Evolutionary conservation across 1,140 invertebrate genomes (phyloP), one percentile per base, ranked within the genome.

Genomic region (Heterodera carotae): DNA sequence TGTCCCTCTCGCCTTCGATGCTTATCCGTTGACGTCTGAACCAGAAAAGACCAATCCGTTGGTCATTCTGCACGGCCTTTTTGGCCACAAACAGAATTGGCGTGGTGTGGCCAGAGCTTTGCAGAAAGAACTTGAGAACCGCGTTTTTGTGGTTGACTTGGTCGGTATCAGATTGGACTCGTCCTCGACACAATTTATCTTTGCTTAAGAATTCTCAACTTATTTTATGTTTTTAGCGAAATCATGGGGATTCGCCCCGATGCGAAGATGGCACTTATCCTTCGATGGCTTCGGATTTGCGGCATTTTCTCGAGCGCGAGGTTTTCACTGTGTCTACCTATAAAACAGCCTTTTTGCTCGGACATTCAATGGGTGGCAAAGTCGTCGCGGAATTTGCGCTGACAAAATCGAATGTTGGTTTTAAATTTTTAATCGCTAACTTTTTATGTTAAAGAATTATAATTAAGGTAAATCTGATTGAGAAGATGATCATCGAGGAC

Each of bases 301-400:
- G 66, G 5, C 56, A 75, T 53, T 85, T 86, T 75, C 82, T 85
- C 36, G 62, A 80, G 62, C 59, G 67, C 36, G 73, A 69, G 39
- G 77, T 82, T 27, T 36, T 75, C 4, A 34, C 59, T 29, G 81
- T 77, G 53, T 72, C 75, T 18, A n/a, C 27, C 18, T 76, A 75
- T 67, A 62, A 79, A 10, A 74, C 67, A 22, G 80, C 82, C 31
- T 69, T 82, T 71, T 36, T 85, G 22, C 62, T 85, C 7, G 84
- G 84, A 22, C 84, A 85, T 74, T 85, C 84, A 12, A 85, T 85
- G 84, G 84, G 84, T 12, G 84, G 84, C 62, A 85, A 86, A 70
- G 81, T 76, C 12, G 83, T 69, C 0, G 75, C 83, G 39, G 64
- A 77, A 59, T 70, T 84, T 71, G 81, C 84, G 3, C 43, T 86